Percentiles rank a stretch among this genome's conserved stretches.
phyloP scores from a whole-genome alignment of 64 coral and sea anemone species.

The Dendrophyllia cribrosa region DNA sequence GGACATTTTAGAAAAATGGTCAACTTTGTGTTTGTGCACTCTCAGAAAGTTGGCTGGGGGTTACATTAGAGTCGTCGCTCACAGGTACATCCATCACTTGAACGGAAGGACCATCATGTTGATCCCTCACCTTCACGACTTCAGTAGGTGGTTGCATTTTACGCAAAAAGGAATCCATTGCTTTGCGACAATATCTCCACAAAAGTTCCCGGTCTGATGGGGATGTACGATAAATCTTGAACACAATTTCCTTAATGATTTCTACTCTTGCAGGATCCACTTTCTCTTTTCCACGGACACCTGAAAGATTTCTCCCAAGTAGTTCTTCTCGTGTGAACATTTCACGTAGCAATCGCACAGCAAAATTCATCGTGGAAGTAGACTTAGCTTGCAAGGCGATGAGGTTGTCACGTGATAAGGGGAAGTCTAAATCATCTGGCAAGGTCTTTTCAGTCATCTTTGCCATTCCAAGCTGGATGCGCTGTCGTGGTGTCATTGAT shows the following conservation, averaged over 20 bases:
- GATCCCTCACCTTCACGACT: background rate
- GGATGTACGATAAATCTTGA: conserved; percentile 45
- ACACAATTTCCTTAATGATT: conserved; percentile 56
- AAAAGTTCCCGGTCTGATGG: conserved; percentile 27
- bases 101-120: background rate
- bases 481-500: background rate
- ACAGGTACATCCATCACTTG: background rate
- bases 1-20: too few relatives aligned
- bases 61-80: too few relatives aligned
- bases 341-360: conserved; percentile 35
- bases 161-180: conserved; percentile 51
- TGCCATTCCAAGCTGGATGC: conserved; percentile 18
- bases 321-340: conserved; percentile 51
- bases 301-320: conserved; percentile 51
- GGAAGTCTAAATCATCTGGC: conserved; percentile 17
- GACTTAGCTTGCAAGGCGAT: conserved; percentile 26
- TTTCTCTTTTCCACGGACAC: conserved; percentile 39
- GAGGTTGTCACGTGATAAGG: conserved; percentile 50
- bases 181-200: conserved; percentile 59
- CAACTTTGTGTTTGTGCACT: too few relatives aligned
- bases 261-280: conserved; percentile 53
- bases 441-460: conserved; percentile 32
- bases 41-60: too few relatives aligned
- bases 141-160: conserved; percentile 4
- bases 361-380: conserved; percentile 45